Conservation (phyloP, 1,140 invertebrate genomes). For the Aricia agestis region DNA sequence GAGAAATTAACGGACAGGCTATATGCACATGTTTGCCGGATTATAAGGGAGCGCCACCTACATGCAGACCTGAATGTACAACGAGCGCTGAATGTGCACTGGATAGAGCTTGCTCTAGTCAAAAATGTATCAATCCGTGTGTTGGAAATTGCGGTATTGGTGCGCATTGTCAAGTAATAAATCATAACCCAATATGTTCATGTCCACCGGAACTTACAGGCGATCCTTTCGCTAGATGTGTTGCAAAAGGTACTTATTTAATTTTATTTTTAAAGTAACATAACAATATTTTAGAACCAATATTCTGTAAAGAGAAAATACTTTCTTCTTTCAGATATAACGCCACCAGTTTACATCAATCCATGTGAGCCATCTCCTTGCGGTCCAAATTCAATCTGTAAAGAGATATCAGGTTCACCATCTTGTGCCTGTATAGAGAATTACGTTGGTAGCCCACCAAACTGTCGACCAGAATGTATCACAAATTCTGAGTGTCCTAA, state of each 20-base stretch:
- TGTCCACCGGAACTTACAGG: slow-evolving; percentile 75
- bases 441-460: slow-evolving; percentile 81
- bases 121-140: slow-evolving; percentile 79
- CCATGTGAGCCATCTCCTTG: slow-evolving; percentile 83
- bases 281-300: not conserved
- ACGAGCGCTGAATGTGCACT: slow-evolving; percentile 78
- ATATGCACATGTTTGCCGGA: slow-evolving; percentile 78
- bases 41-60: slow-evolving; percentile 76
- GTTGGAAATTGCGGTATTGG: slow-evolving; percentile 72
- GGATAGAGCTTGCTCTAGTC: slow-evolving; percentile 78
- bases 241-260: slow-evolving; percentile 16
- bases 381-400: slow-evolving; percentile 85
- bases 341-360: slow-evolving; percentile 66
- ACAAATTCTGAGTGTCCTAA: slow-evolving; percentile 85
- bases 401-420: slow-evolving; percentile 77
- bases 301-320: slow-evolving; percentile 36
- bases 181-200: slow-evolving; percentile 78
- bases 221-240: slow-evolving; percentile 76
- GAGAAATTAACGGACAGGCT: slow-evolving; percentile 67
- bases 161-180: slow-evolving; percentile 72
- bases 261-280: not conserved
- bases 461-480: slow-evolving; percentile 84
- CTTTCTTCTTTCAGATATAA: slow-evolving; percentile 40
- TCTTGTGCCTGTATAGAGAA: slow-evolving; percentile 81
- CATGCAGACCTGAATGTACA: slow-evolving; percentile 78